Conservation (phyloP, 2,888 invertebrate species). For the Hydriomena furcata region DNA sequence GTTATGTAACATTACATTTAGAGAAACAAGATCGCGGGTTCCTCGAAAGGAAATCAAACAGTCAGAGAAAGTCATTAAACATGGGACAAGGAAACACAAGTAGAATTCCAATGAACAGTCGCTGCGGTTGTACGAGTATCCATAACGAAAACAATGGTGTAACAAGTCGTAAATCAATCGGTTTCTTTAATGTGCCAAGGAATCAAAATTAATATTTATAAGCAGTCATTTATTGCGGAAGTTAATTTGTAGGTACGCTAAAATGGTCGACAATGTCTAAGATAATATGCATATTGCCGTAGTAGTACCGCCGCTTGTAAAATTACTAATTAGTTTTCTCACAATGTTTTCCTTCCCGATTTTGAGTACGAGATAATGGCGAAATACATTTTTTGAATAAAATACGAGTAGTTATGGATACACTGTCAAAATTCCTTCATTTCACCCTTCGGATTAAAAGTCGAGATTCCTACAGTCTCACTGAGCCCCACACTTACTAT, state of each 20-base stretch:
- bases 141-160: conserved; percentile 35
- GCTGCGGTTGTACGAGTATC: conserved; percentile 14
- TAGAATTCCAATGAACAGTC: conserved; percentile 55
- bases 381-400: no score
- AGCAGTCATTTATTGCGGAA: background rate
- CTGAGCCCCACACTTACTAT: no score
- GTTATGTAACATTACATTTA: conserved; percentile 10
- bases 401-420: no score
- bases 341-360: no score
- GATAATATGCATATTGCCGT: no score
- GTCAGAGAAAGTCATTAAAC: conserved; percentile 77
- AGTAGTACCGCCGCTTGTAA: no score
- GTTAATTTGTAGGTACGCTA: background rate
- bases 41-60: conserved; percentile 56
- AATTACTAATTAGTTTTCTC: no score
- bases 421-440: no score
- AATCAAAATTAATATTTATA: conserved; percentile 1
- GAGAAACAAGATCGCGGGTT: conserved; percentile 48
- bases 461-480: no score
- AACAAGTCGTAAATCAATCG: conserved; percentile 32
- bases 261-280: no score
- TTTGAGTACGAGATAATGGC: no score
- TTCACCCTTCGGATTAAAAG: no score
- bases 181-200: conserved; percentile 26
- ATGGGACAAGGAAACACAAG: conserved; percentile 57